Evolutionary conservation across 1,140 invertebrate genomes (phyloP), one percentile per base, ranked within the genome.

Genomic region (Magallana gigas): DNA sequence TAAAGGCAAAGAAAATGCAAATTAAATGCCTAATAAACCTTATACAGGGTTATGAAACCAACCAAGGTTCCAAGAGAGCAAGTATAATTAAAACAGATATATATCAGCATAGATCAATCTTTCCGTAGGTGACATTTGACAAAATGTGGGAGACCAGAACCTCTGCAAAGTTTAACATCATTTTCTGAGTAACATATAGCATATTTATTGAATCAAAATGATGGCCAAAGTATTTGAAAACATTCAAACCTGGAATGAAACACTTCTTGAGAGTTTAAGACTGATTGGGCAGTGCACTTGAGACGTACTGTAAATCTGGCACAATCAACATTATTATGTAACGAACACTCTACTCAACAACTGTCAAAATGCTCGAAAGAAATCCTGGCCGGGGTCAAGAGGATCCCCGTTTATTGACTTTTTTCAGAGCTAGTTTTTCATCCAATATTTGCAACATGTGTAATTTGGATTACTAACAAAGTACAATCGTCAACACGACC

Each of bases 391-490:
- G 4, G 23, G 68, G 68, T 76, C 68, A 76, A 76, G 68, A 29
- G 12, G 68, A 76, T 29, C 36, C 18, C 36, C 68, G 23, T 76
- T 76, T 76, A 29, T 29, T 76, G 23, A 29, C 23, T 29, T 76
- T 76, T 76, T 36, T 76, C 8, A 29, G 68, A 29, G 68, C 68
- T 76, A 48, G 36, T 48, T 76, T 76, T 76, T 23, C 23, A 18
- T 76, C 68, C 5, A 76, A 76, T 76, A 76, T 76, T 76, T 76
- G 68, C 68, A 29, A 76, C 68, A 76, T 9, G 23, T 76, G 36
- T 76, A 76, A 76, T 76, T 76, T 76, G 68, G 68, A 76, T 76
- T 76, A 76, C 36, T 76, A 76, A 76, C 68, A 76, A 76, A 76
- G 68, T 29, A 76, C 23, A 76, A 76, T 12, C 36, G 68, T 76